Base-by-base conservation (phyloP, 1,140 invertebrate species). In the Platorchestia sp. region DNA sequence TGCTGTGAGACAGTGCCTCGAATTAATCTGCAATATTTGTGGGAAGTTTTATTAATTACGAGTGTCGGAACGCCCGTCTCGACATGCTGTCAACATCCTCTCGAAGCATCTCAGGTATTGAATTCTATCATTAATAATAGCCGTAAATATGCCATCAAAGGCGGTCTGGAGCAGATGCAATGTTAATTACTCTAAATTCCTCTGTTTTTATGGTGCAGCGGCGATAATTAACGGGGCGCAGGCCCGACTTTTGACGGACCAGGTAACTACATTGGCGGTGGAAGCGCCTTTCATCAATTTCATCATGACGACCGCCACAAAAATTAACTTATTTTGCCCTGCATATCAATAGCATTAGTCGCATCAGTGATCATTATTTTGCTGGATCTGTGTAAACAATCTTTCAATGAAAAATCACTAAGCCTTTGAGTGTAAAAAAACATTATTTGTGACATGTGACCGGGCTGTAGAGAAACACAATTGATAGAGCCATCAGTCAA, bases 101-200 rank as follows among this genome's bases (percentile, higher is more conserved):
- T 75, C 14, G 36, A 75, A 75, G 59, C 59, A 75, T 75, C 59
- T 75, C 10, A 75, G 59, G 27, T 75, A 75, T 75, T 75, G 59
- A 75, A 75, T 75, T 75, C 59, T 75, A 75, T 75, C 59, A 75
- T 75, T 75, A 75, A 75, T 75, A 75, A 75, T 75, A 75, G 27
- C 10, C 59, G 59, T 75, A 75, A 75, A 75, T 75, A 75, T 75
- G 59, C 59, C 59, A 75, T 75, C 59, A 75, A 75, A 75, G 59
- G 59, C 59, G 59, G 59, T 75, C 59, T 75, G 14, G 59, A 14
- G 59, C 59, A 75, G 59, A 75, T 75, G 59, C 59, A 10, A 36
- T 75, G 59, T 75, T 75, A 75, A 75, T 75, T 75, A 75, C 59
- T 75, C 59, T 75, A 75, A 75, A 75, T 75, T 75, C 59, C 59